Conservation (phyloP, 2,113 vertebrate genomes). For the Colinus virginianus region DNA sequence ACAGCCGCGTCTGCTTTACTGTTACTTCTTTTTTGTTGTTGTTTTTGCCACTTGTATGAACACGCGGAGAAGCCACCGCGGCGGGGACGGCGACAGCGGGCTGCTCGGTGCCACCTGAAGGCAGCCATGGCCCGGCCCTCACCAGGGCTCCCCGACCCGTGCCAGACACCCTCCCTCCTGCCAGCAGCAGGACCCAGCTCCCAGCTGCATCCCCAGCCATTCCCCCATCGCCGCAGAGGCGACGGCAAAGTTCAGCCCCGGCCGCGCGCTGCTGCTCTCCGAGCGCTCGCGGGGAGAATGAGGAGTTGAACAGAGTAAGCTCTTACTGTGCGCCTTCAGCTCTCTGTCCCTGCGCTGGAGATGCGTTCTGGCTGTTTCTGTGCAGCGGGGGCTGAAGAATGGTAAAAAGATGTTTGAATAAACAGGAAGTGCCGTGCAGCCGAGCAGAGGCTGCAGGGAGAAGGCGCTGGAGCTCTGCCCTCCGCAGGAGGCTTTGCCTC, state of each 20-base stretch:
- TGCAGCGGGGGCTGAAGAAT: conserved; percentile 85
- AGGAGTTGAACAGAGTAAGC: conserved; percentile 78
- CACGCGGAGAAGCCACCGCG: background rate
- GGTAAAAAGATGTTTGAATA: conserved; percentile 94
- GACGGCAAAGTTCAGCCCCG: conserved; percentile 73
- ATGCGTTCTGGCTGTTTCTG: conserved; percentile 87
- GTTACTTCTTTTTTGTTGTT: background rate
- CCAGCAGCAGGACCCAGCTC: conserved; percentile 65
- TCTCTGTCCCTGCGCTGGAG: conserved; percentile 80
- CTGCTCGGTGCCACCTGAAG: background rate
- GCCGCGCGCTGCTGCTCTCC: conserved; percentile 39
- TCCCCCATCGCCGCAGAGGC: conserved; percentile 25
- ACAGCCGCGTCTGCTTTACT: background rate
- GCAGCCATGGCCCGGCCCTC: background rate
- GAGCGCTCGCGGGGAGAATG: conserved; percentile 78
- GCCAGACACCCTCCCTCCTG: conserved; percentile 34
- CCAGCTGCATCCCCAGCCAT: conserved; percentile 41
- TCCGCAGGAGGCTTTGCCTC: conserved; percentile 78
- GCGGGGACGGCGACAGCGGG: background rate
- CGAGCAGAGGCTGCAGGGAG: conserved; percentile 86
- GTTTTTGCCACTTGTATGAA: conserved; percentile 17
- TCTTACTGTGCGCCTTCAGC: conserved; percentile 79
- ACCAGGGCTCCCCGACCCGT: background rate
- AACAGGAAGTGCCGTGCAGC: conserved; percentile 95
- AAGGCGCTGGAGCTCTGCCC: conserved; percentile 87